Conservation (phyloP, 2,113 vertebrate genomes). For the Megatriorchis doriae region DNA sequence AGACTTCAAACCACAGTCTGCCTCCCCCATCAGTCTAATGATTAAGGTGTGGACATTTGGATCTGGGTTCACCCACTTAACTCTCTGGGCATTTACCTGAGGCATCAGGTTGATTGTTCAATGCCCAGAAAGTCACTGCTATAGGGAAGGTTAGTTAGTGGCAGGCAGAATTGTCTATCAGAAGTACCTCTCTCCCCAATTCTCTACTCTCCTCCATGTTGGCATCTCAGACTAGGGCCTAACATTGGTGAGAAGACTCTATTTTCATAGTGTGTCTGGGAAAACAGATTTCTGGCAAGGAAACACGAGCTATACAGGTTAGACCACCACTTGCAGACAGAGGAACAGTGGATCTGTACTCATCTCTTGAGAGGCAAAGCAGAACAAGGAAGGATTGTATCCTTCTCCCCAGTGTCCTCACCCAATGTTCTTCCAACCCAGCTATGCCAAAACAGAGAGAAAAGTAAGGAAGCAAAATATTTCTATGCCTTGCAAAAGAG, state of each 20-base stretch:
- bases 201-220: not conserved
- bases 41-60: not conserved
- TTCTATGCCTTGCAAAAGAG: not conserved
- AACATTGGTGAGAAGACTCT: not conserved
- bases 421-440: not conserved
- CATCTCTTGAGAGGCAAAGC: not conserved
- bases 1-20: not conserved
- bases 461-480: not conserved
- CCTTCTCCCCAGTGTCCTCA: not conserved
- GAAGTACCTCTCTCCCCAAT: not conserved
- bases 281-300: not conserved
- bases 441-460: not conserved
- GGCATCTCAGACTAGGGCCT: not conserved
- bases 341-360: not conserved
- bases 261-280: not conserved
- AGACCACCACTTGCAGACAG: not conserved
- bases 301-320: not conserved
- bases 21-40: not conserved
- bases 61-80: not conserved
- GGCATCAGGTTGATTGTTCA: not conserved
- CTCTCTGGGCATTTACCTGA: fast-evolving
- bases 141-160: not conserved
- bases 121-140: not conserved
- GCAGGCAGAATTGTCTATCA: not conserved
- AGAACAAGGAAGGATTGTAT: not conserved